These are phyloP conservation scores for Zaprionus capensis DNA, from an alignment of 1,140 invertebrate genomes.

Conservation along the genomic window DNA sequence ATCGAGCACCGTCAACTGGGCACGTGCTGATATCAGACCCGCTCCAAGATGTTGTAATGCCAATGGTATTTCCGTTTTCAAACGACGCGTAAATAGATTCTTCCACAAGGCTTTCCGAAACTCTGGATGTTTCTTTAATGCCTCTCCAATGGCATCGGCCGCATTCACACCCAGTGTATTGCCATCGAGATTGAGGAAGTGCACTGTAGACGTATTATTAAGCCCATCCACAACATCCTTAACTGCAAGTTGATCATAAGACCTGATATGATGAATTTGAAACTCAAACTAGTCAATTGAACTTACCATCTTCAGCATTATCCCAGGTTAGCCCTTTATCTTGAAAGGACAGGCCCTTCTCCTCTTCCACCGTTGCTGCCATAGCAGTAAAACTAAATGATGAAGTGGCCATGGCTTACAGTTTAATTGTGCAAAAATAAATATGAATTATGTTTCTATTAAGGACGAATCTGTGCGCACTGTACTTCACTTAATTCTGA, in stretches of 20 bases:
- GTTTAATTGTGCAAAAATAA: background rate
- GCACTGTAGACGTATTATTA: slow-evolving; percentile 56
- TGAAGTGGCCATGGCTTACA: slow-evolving; percentile 27
- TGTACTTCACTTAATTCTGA: slow-evolving; percentile 49
- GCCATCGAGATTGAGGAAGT: slow-evolving; percentile 92
- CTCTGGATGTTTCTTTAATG: slow-evolving; percentile 90
- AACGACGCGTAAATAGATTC: slow-evolving; percentile 97
- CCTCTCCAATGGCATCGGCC: slow-evolving; percentile 92
- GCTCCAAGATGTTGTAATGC: slow-evolving; percentile 90
- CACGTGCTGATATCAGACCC: slow-evolving; percentile 92
- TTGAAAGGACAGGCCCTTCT: slow-evolving; percentile 71
- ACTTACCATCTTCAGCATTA: slow-evolving; percentile 69
- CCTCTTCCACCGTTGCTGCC: slow-evolving; percentile 54
- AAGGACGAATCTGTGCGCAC: slow-evolving; percentile 12
- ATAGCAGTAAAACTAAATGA: slow-evolving; percentile 66
- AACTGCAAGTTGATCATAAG: slow-evolving; percentile 34
- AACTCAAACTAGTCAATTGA: background rate
- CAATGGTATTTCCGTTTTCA: slow-evolving; percentile 97
- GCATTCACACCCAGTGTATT: slow-evolving; percentile 97
- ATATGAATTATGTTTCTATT: background rate
- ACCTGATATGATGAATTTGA: background rate
- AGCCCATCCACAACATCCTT: slow-evolving; percentile 71
- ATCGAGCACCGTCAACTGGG: slow-evolving; percentile 93
- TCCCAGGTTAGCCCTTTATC: slow-evolving; percentile 68
- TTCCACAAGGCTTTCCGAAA: slow-evolving; percentile 96